Percentiles rank a stretch among this genome's conserved stretches.
Evolutionary conservation across 2,888 invertebrate species (phyloP).

Genomic region (Escarpia spicata): DNA sequence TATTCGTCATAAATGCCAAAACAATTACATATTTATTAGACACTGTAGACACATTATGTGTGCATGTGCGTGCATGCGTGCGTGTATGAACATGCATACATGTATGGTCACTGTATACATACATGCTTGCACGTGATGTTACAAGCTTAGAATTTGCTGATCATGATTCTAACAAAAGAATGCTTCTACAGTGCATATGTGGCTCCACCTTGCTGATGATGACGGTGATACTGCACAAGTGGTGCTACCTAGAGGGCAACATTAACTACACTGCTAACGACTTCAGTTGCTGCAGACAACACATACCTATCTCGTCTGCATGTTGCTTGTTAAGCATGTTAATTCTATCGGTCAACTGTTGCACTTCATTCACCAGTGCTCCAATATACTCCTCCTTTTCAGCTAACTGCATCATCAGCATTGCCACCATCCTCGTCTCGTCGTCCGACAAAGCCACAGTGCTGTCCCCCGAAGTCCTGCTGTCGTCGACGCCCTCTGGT

Average conservation of each 20-base stretch:
- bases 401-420: conserved; percentile 44
- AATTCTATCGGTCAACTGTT: conserved; percentile 54
- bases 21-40: too few species aligned
- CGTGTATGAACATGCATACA: too few species aligned
- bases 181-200: background rate
- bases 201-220: background rate
- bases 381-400: conserved; percentile 55
- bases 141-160: background rate
- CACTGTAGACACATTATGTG: too few species aligned
- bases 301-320: conserved; percentile 53
- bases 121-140: background rate
- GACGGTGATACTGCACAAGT: background rate
- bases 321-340: conserved; percentile 55
- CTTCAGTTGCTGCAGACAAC: background rate
- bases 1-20: too few species aligned
- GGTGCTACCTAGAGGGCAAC: background rate
- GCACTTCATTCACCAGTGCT: conserved; percentile 53
- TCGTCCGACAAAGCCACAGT: conserved; percentile 27
- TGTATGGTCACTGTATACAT: background rate
- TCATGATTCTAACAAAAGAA: background rate
- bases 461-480: background rate
- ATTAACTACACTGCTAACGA: background rate
- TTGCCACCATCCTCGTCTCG: background rate
- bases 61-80: background rate
- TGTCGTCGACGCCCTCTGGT: background rate